These are phyloP conservation scores for Vidua macroura DNA, from an alignment of 2,113 vertebrate species.

Conservation along the genomic window DNA sequence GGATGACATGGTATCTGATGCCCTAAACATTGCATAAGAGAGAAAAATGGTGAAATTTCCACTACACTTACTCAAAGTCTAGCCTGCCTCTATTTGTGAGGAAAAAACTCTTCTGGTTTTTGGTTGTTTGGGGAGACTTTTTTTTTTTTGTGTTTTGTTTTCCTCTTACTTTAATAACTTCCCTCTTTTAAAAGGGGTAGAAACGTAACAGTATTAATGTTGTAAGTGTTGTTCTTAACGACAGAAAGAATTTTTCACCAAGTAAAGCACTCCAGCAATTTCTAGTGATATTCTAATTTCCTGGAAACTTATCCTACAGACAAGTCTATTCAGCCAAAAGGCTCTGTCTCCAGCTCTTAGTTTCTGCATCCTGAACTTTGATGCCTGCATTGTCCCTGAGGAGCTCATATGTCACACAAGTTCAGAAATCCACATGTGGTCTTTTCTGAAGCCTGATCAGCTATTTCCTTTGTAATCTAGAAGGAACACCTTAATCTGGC, in stretches of 20 bases:
- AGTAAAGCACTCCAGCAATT: background rate
- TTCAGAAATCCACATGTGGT: constrained; percentile 39
- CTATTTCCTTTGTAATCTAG: constrained; percentile 47
- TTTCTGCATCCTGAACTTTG: constrained; percentile 56
- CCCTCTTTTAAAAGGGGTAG: background rate
- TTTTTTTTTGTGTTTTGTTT: background rate
- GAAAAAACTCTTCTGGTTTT: background rate
- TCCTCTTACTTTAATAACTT: background rate
- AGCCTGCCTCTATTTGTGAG: background rate
- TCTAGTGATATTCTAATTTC: background rate
- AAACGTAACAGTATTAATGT: background rate
- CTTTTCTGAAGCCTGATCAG: constrained; percentile 32
- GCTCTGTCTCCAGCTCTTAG: constrained; percentile 4
- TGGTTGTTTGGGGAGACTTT: background rate
- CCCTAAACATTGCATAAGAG: background rate
- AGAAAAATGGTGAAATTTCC: background rate
- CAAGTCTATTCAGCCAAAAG: background rate
- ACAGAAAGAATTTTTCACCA: background rate
- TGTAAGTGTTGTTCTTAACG: background rate
- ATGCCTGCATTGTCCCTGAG: background rate
- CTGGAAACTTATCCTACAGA: background rate
- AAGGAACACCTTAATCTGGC: background rate
- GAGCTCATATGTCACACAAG: background rate
- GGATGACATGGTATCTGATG: background rate
- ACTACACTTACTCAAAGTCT: background rate